Percentiles rank a stretch among this genome's conserved stretches.
These are phyloP conservation scores for Melanogrammus aeglefinus DNA, from an alignment of 2,797 vertebrate genomes.

Conservation along the genomic window DNA sequence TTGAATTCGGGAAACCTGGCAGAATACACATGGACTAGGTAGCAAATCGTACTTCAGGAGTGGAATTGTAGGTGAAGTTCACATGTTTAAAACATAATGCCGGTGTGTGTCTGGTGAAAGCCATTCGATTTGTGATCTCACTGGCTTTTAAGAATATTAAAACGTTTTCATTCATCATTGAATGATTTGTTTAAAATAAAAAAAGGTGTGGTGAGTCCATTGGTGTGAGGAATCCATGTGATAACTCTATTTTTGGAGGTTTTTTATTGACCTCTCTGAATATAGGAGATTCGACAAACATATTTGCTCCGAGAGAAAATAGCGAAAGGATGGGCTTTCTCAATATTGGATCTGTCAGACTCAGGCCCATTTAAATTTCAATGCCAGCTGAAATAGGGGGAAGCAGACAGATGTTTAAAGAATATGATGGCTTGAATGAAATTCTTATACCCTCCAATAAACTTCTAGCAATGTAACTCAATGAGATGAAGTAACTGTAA, in stretches of 20 bases:
- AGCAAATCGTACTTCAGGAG: too few species aligned
- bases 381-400: conserved; percentile 72
- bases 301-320: conserved; percentile 78
- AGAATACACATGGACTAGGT: too few species aligned
- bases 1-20: too few species aligned
- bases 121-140: conserved; percentile 26
- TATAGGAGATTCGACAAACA: conserved; percentile 73
- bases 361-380: conserved; percentile 81
- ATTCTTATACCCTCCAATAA: conserved; percentile 85
- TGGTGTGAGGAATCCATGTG: conserved; percentile 39
- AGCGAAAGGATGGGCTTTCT: conserved; percentile 72
- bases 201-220: conserved; percentile 30
- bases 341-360: conserved; percentile 82
- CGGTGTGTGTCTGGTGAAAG: not conserved
- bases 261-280: conserved; percentile 57
- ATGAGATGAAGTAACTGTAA: conserved; percentile 86
- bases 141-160: conserved; percentile 40
- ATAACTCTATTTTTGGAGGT: conserved; percentile 32
- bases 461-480: conserved; percentile 85
- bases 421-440: conserved; percentile 84
- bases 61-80: too few species aligned
- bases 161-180: conserved; percentile 36
- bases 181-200: conserved; percentile 33
- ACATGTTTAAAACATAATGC: too few species aligned
- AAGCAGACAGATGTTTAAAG: conserved; percentile 79